Percentiles rank a stretch among this genome's conserved stretches.
These are phyloP conservation scores for Urocyon cinereoargenteus DNA, from an alignment of 2,797 vertebrate genomes.

Conservation along the genomic window DNA sequence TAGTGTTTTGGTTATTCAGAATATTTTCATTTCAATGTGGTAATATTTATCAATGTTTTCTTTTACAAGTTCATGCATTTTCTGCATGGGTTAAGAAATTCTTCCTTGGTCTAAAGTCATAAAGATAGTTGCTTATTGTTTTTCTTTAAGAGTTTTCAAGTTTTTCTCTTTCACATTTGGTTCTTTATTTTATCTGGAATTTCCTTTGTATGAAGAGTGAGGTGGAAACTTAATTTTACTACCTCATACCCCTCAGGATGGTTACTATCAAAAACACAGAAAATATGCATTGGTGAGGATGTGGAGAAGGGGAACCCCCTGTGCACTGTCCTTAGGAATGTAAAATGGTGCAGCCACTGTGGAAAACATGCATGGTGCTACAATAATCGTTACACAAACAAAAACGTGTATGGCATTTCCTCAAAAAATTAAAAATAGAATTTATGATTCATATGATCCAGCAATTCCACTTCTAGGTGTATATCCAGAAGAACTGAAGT, in stretches of 20 bases:
- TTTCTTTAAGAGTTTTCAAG: neutral
- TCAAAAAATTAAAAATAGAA: neutral
- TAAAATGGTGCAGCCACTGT: neutral
- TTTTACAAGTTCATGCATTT: neutral
- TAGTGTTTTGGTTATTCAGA: neutral
- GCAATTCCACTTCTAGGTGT: neutral
- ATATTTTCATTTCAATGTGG: neutral
- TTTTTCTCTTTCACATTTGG: neutral
- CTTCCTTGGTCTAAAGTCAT: neutral
- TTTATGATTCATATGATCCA: neutral
- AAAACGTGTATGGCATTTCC: neutral
- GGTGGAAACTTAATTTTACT: neutral
- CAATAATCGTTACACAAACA: neutral
- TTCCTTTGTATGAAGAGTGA: neutral
- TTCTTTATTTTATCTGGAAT: neutral
- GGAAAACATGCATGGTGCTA: neutral
- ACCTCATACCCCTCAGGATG: neutral
- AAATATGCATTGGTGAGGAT: neutral
- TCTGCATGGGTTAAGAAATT: slow-evolving; percentile 1
- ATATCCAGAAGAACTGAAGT: neutral
- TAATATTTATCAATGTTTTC: neutral
- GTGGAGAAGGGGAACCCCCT: neutral
- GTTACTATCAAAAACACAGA: neutral
- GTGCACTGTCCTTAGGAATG: neutral
- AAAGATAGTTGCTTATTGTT: neutral